Percentiles rank a stretch among this genome's conserved stretches.
phyloP scores from a whole-genome alignment of 2,888 invertebrate genomes.

The Andrena chrysosceles region DNA sequence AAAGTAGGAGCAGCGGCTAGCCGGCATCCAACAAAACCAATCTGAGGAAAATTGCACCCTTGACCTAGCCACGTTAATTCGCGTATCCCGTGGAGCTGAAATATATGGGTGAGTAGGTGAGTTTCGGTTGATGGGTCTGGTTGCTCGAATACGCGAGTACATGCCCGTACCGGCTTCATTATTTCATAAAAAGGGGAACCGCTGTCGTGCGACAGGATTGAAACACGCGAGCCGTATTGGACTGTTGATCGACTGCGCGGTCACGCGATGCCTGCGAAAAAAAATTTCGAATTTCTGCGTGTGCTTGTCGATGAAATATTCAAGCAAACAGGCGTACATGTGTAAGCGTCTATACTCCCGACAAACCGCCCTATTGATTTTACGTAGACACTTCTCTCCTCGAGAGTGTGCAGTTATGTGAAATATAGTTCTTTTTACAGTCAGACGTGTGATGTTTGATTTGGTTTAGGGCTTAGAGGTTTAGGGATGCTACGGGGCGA shows the following conservation, averaged over 20 bases:
- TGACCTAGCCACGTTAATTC: slow-evolving; percentile 74
- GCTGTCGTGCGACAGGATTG: slow-evolving; percentile 70
- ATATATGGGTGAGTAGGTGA: slow-evolving; percentile 66
- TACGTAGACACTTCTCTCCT: background rate
- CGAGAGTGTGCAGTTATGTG: background rate
- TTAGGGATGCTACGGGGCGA: no score
- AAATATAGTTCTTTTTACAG: background rate
- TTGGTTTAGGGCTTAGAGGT: no score
- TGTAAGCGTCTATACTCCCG: background rate
- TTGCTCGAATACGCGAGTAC: slow-evolving; percentile 53
- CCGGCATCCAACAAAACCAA: slow-evolving; percentile 64
- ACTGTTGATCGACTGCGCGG: slow-evolving; percentile 14
- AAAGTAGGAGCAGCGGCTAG: slow-evolving; percentile 27
- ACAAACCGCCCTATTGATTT: slow-evolving; percentile 24
- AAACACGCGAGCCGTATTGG: slow-evolving; percentile 71
- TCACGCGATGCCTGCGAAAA: slow-evolving; percentile 64
- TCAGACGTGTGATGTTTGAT: background rate
- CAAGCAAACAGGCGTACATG: background rate
- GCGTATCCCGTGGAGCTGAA: slow-evolving; percentile 54
- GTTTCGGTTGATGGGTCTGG: slow-evolving; percentile 69
- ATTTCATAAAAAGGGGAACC: slow-evolving; percentile 63
- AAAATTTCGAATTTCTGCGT: slow-evolving; percentile 59
- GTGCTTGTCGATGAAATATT: slow-evolving; percentile 20
- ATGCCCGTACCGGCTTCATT: slow-evolving; percentile 45
- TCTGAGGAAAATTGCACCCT: slow-evolving; percentile 76